A percentile compares a stretch with the other conserved stretches of the same genome.
These are phyloP conservation scores for Drosophila ezoana DNA, from an alignment of 2,888 invertebrate species.

Conservation along the genomic window DNA sequence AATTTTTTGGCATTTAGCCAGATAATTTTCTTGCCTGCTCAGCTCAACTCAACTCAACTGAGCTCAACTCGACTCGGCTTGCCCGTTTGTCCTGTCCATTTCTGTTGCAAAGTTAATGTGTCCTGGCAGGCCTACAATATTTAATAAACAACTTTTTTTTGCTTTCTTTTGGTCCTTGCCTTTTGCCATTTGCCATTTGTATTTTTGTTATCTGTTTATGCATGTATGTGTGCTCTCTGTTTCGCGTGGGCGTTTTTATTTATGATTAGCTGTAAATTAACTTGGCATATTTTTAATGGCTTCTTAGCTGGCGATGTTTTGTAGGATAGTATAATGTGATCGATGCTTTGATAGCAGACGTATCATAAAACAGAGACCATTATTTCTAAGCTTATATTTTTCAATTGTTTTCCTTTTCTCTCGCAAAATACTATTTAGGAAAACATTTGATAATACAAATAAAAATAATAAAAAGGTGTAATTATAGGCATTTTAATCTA, in stretches of 20 bases:
- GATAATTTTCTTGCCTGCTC: slow-evolving; percentile 71
- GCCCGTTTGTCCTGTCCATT: slow-evolving; percentile 41
- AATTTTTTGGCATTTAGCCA: slow-evolving; percentile 67
- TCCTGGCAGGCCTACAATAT: slow-evolving; percentile 61
- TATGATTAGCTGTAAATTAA: slow-evolving; percentile 53
- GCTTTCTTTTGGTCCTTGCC: slow-evolving; percentile 19
- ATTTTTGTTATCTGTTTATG: slow-evolving; percentile 18
- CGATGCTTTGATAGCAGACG: neutral
- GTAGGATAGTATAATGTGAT: neutral
- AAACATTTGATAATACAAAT: too few relatives aligned
- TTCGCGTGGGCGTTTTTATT: slow-evolving; percentile 34
- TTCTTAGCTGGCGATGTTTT: slow-evolving; percentile 8
- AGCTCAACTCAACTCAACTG: slow-evolving; percentile 41
- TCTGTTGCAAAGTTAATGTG: slow-evolving; percentile 61
- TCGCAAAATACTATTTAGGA: too few relatives aligned
- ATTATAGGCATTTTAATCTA: too few relatives aligned
- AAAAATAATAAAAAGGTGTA: too few relatives aligned
- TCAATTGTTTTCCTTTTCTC: neutral
- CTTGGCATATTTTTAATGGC: slow-evolving; percentile 42
- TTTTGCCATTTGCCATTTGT: slow-evolving; percentile 37
- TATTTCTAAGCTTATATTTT: neutral
- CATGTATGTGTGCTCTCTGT: slow-evolving; percentile 4
- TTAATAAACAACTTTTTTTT: slow-evolving; percentile 38
- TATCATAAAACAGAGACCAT: neutral
- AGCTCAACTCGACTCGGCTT: slow-evolving; percentile 32